phyloP scores from a whole-genome alignment of 2,113 vertebrate genomes.

The Eolophus roseicapilla region DNA sequence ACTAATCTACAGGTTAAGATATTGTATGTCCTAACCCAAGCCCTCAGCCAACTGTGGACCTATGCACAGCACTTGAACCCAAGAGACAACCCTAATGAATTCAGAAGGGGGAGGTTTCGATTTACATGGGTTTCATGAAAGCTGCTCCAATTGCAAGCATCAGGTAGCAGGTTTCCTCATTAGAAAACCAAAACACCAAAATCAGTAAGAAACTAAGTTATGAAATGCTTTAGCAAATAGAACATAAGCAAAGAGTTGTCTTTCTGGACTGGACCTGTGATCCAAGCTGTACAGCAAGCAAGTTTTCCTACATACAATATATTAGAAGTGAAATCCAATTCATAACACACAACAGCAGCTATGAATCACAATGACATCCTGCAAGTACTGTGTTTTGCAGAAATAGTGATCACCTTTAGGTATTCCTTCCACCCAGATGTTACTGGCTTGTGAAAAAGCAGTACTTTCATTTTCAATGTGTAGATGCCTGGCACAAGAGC shows the following conservation, averaged over 20 bases:
- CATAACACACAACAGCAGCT: background rate
- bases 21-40: background rate
- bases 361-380: background rate
- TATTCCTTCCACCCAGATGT: background rate
- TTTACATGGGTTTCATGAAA: background rate
- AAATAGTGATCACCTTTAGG: background rate
- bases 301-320: background rate
- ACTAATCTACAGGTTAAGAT: background rate
- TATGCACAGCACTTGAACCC: background rate
- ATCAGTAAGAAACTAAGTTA: background rate
- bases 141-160: background rate
- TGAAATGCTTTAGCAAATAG: background rate
- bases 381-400: background rate
- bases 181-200: background rate
- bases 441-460: background rate
- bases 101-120: background rate
- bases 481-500: background rate
- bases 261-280: background rate
- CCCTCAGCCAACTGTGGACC: background rate
- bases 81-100: background rate
- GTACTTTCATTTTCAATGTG: background rate
- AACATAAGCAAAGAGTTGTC: background rate
- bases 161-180: background rate
- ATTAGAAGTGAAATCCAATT: background rate
- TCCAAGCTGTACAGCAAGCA: background rate